phyloP scores from a whole-genome alignment of 2,888 invertebrate species.

The Pediacus dermestoides region DNA sequence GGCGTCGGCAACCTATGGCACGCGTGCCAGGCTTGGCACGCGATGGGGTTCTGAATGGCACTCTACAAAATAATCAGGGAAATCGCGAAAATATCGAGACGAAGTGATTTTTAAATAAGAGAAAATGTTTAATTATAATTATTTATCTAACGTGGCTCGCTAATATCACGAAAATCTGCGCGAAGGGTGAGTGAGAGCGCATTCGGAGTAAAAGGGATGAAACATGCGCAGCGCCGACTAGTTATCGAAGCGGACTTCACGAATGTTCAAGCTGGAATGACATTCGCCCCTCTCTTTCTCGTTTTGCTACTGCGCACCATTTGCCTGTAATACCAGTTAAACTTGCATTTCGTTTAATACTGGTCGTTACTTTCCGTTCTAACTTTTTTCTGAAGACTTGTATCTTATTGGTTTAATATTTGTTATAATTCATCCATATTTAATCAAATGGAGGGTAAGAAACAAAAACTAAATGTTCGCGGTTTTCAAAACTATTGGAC shows the following conservation, averaged over 20 bases:
- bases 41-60: constrained; percentile 8
- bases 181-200: constrained; percentile 1
- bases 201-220: constrained; percentile 5
- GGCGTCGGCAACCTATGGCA: constrained; percentile 8
- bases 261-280: constrained; percentile 7
- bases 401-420: constrained; percentile 7
- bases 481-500: constrained; percentile 7
- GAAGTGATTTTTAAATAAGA: constrained; percentile 7
- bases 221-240: constrained; percentile 7
- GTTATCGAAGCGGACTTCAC: constrained; percentile 7
- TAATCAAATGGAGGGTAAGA: constrained; percentile 8
- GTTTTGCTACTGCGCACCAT: constrained; percentile 8
- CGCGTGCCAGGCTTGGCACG: constrained; percentile 8
- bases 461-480: constrained; percentile 8
- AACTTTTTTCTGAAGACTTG: constrained; percentile 8
- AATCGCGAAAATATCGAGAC: constrained; percentile 8
- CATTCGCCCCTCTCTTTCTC: constrained; percentile 8
- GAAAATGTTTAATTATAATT: constrained; percentile 2
- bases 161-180: constrained; percentile 1
- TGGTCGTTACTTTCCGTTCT: constrained; percentile 8
- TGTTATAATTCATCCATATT: constrained; percentile 8
- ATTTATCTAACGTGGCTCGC: constrained; percentile 2
- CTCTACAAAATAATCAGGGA: constrained; percentile 8
- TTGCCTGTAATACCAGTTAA: constrained; percentile 8
- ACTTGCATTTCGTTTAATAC: constrained; percentile 8